Evolutionary conservation across 1,140 invertebrate genomes (phyloP).

Genomic region (Stegodyphus dumicola): DNA sequence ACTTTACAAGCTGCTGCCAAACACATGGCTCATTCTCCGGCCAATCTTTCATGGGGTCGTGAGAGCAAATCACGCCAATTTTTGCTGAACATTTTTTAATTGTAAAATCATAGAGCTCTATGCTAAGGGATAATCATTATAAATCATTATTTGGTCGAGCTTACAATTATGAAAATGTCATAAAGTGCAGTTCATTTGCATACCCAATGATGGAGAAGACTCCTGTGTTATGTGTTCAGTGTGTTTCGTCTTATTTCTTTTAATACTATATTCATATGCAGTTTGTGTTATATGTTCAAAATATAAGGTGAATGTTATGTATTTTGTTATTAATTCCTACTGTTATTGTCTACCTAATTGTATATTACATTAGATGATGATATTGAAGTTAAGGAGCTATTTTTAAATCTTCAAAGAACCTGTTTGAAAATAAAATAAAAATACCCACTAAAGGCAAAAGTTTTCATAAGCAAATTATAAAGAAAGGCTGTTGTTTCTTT

Average conservation of each 20-base stretch:
- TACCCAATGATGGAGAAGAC: neutral
- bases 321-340: neutral
- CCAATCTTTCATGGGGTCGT: slow-evolving; percentile 6
- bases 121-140: slow-evolving; percentile 57
- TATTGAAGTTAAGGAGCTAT: too few species aligned
- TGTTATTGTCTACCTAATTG: neutral
- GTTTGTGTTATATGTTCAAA: neutral
- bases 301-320: neutral
- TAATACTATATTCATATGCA: neutral
- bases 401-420: too few species aligned
- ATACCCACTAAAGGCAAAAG: too few species aligned
- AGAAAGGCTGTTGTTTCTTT: too few species aligned
- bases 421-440: too few species aligned
- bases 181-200: slow-evolving; percentile 2
- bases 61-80: neutral
- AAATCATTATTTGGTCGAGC: slow-evolving; percentile 53
- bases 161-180: slow-evolving; percentile 22
- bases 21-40: slow-evolving; percentile 22
- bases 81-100: slow-evolving; percentile 23
- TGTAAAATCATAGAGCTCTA: slow-evolving; percentile 34
- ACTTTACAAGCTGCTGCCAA: neutral
- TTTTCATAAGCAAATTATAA: too few species aligned
- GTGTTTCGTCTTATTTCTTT: neutral
- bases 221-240: neutral
- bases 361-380: neutral